Conservation (phyloP, 1,140 invertebrate species). For the Drosophila repletoides region DNA sequence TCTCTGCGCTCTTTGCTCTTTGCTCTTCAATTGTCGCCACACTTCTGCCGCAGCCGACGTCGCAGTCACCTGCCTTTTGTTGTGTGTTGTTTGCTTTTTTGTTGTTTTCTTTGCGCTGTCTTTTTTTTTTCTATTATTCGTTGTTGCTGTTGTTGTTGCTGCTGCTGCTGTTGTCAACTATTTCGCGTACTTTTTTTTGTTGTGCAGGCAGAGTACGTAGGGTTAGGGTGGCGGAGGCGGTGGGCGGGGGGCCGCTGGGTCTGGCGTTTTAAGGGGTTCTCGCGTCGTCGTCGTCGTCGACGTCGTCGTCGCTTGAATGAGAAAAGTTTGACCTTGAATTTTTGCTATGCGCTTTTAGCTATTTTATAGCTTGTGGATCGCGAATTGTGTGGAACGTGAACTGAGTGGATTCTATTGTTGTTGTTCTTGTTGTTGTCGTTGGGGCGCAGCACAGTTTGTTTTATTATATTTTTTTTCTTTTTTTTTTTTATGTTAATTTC, state of each 20-base stretch:
- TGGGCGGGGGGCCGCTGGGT: constrained; percentile 39
- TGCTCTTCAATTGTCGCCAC: constrained; percentile 1
- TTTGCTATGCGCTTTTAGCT: constrained; percentile 54
- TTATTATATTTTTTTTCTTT: not conserved
- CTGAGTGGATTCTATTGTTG: not conserved
- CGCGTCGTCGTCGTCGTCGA: constrained; percentile 37
- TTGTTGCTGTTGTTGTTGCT: constrained; percentile 15
- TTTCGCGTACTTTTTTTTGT: constrained; percentile 57
- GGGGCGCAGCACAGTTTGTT: not conserved
- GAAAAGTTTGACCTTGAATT: constrained; percentile 78
- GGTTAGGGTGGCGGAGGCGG: too few species aligned
- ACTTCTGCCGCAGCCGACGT: constrained; percentile 5
- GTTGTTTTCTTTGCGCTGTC: constrained; percentile 15
- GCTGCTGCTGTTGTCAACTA: constrained; percentile 67
- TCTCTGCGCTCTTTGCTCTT: constrained; percentile 14
- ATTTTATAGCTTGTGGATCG: not conserved
- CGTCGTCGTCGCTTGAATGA: constrained; percentile 50
- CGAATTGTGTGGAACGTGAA: constrained; percentile 6
- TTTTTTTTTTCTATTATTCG: constrained; percentile 27
- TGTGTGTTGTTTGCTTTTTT: constrained; percentile 29
- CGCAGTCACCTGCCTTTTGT: constrained; percentile 29
- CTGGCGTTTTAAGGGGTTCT: constrained; percentile 58
- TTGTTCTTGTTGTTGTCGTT: constrained; percentile 5
- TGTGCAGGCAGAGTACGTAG: too few species aligned
- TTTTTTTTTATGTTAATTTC: constrained; percentile 15